Evolutionary conservation across 92 coral and sea anemone genomes (phyloP), one percentile per base, ranked within the genome.

Genomic region (Micromussa lordhowensis): DNA sequence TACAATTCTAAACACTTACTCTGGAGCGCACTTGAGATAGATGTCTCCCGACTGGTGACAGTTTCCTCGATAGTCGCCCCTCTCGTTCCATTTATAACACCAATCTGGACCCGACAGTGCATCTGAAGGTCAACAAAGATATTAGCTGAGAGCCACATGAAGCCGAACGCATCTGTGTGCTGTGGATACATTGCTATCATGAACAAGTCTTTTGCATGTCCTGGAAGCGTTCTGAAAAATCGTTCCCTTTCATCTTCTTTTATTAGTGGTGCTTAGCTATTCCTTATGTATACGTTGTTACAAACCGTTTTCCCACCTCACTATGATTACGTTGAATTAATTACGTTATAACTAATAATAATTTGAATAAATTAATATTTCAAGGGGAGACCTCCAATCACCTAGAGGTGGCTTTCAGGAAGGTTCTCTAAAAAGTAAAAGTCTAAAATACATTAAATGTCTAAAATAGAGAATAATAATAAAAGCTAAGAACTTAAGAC

Each of bases 21-120:
- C 12, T 66, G 8, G 14, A 78, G 90, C 66, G 78, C 98, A 95
- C 63, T 70, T 68, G 24, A 44, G 34, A 69, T 78, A 92, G 17
- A 88, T 91, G 77, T 88, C 84, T 0, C 79, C 58, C 0, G 75
- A 49, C 29, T 86, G 84, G 28, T 49, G 79, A 68, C 98, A 95
- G 81, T 92, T 82, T 10, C 93, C 95, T 30, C 83, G 74, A 19
- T 30, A 72, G 4, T 4, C 75, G 0, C 98, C 94, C 13, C 14
- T 55, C 83, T 48, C 78, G 54, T 95, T 95, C 22, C 29, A 26
- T 17, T 58, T 54, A 48, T 93, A 95, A 86, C 98, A 95, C 12
- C 40, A 68, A 35, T 86, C 71, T 9, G 92, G 93, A 34, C 94
- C 98, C 29, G 93, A 77, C 17, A 49, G 75, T 11, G 89, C 95